phyloP scores from a whole-genome alignment of 2,888 invertebrate genomes.

The Mesorhabditis spiculigera region DNA sequence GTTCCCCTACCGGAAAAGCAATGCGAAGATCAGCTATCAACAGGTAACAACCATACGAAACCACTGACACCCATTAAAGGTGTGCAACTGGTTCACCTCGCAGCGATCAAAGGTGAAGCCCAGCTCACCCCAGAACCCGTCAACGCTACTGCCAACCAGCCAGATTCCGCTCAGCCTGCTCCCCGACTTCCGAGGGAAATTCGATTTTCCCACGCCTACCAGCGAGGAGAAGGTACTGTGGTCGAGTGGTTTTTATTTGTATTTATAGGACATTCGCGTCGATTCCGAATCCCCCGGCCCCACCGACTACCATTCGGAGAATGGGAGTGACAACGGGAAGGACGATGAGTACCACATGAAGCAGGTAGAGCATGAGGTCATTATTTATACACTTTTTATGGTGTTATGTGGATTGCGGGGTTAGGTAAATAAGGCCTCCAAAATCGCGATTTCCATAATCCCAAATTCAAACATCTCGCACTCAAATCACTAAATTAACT shows the following conservation, averaged over 20 bases:
- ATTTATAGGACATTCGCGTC: background rate
- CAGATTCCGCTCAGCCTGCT: slow-evolving; percentile 14
- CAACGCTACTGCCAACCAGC: background rate
- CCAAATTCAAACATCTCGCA: too few relatives aligned
- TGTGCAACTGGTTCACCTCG: slow-evolving; percentile 76
- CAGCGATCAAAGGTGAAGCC: slow-evolving; percentile 67
- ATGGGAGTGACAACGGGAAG: slow-evolving; percentile 1
- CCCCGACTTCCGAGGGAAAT: slow-evolving; percentile 13
- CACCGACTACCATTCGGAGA: background rate
- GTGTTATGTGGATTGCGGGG: too few relatives aligned
- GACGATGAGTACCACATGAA: background rate
- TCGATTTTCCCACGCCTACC: slow-evolving; percentile 20
- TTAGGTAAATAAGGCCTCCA: too few relatives aligned
- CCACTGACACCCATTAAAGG: slow-evolving; percentile 24
- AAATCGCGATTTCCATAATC: too few relatives aligned
- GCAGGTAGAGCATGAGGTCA: background rate
- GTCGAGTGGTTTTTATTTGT: too few relatives aligned
- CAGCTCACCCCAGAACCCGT: background rate
- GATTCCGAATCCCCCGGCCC: background rate
- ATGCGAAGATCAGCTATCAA: slow-evolving; percentile 45
- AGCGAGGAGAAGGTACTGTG: background rate
- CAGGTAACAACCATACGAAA: slow-evolving; percentile 22
- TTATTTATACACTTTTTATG: too few relatives aligned
- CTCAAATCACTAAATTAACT: too few relatives aligned
- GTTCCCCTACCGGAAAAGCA: slow-evolving; percentile 73